A percentile compares a stretch with the other conserved stretches of the same genome.
These are phyloP conservation scores for Arrhamphus sclerolepis DNA, from an alignment of 2,797 vertebrate genomes.

Conservation along the genomic window DNA sequence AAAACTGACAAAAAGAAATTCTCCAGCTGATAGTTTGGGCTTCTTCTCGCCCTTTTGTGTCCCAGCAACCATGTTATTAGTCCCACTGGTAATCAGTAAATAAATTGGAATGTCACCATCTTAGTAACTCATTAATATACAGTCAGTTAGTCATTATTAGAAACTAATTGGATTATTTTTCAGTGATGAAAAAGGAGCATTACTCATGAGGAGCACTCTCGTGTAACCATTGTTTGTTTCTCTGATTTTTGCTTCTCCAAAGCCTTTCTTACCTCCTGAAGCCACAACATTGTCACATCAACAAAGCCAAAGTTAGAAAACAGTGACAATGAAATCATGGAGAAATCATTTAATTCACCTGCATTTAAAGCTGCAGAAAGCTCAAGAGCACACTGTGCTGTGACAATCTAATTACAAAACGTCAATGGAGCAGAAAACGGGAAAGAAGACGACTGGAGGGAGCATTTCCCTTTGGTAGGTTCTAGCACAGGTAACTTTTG, in stretches of 20 bases:
- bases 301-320: slow-evolving; percentile 76
- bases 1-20: neutral
- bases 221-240: slow-evolving; percentile 63
- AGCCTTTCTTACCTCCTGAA: slow-evolving; percentile 68
- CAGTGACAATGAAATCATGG: slow-evolving; percentile 71
- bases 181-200: slow-evolving; percentile 75
- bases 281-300: slow-evolving; percentile 60
- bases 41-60: slow-evolving; percentile 14
- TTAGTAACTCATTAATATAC: slow-evolving; percentile 68
- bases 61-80: slow-evolving; percentile 19
- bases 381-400: slow-evolving; percentile 62
- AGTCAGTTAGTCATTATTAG: slow-evolving; percentile 66
- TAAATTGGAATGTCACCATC: slow-evolving; percentile 47
- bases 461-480: slow-evolving; percentile 36
- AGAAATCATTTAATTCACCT: slow-evolving; percentile 73
- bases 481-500: slow-evolving; percentile 54
- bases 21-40: slow-evolving; percentile 4
- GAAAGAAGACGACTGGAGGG: slow-evolving; percentile 12
- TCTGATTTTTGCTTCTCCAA: slow-evolving; percentile 57
- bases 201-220: slow-evolving; percentile 71
- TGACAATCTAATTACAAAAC: slow-evolving; percentile 78
- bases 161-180: slow-evolving; percentile 77
- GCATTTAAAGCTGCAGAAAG: slow-evolving; percentile 65
- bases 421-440: slow-evolving; percentile 63
- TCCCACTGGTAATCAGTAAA: slow-evolving; percentile 56